Evolutionary conservation across 2,888 invertebrate species (phyloP).

Genomic region (Drosophila leonis): DNA sequence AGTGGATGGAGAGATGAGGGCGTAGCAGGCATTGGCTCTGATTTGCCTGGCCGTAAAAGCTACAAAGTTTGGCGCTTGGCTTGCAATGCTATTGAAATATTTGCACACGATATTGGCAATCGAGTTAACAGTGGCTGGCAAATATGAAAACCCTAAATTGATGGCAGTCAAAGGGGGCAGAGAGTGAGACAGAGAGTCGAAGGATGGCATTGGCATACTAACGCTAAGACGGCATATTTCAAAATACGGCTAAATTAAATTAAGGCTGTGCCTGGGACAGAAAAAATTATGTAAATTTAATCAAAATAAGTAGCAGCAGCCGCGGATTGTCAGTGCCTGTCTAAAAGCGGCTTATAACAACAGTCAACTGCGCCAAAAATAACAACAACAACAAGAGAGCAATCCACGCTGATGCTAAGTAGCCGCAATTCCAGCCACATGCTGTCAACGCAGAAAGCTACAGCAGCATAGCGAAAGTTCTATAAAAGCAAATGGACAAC

Average conservation of each 20-base stretch:
- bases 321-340: constrained; percentile 70
- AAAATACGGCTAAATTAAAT: constrained; percentile 60
- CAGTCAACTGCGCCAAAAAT: constrained; percentile 59
- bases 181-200: no score
- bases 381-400: constrained; percentile 34
- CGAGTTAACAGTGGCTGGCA: constrained; percentile 68
- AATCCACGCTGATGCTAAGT: constrained; percentile 67
- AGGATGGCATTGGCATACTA: constrained; percentile 20
- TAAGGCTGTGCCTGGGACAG: constrained; percentile 34
- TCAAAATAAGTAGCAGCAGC: constrained; percentile 75
- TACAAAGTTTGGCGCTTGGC: constrained; percentile 61
- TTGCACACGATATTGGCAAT: constrained; percentile 77
- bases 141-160: constrained; percentile 52
- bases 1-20: constrained; percentile 9
- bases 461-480: constrained; percentile 41
- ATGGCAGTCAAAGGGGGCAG: neutral
- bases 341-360: constrained; percentile 75
- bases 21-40: constrained; percentile 41
- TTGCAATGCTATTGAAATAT: constrained; percentile 69
- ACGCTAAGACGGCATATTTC: constrained; percentile 48
- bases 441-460: constrained; percentile 66
- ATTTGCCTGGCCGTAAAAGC: constrained; percentile 62
- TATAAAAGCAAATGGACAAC: constrained; percentile 46
- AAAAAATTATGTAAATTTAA: constrained; percentile 77
- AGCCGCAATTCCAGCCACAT: constrained; percentile 75